These are phyloP conservation scores for Willisornis vidua DNA, from an alignment of 2,113 vertebrate species.

Conservation along the genomic window DNA sequence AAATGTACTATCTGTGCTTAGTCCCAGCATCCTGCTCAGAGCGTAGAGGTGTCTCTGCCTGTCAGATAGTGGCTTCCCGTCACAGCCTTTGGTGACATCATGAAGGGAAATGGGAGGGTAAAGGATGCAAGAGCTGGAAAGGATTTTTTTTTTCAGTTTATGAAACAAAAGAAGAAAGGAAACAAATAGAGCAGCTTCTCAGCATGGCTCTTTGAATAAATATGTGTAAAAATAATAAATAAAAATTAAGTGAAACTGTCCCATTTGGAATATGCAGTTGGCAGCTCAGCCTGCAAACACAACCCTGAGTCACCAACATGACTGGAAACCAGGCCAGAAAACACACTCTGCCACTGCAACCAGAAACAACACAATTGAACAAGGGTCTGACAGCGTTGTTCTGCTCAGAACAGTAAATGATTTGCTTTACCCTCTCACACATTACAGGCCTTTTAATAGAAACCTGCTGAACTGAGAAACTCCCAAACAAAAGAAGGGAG, in stretches of 20 bases:
- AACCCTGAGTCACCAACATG: constrained; percentile 33
- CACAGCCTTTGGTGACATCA: constrained; percentile 60
- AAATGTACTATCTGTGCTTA: constrained; percentile 24
- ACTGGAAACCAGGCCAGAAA: constrained; percentile 45
- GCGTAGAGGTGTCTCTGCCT: constrained; percentile 53
- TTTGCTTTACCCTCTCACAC: background rate
- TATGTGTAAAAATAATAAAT: constrained; percentile 50
- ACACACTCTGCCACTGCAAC: constrained; percentile 13
- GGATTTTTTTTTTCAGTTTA: constrained; percentile 59
- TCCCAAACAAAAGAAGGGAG: background rate
- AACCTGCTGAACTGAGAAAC: background rate
- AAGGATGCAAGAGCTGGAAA: constrained; percentile 58
- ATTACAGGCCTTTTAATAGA: background rate
- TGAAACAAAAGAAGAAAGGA: constrained; percentile 67
- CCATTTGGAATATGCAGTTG: constrained; percentile 31
- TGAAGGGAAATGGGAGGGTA: constrained; percentile 66
- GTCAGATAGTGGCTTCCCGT: constrained; percentile 60
- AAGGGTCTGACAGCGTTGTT: background rate
- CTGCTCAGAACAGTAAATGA: background rate
- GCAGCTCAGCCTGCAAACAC: constrained; percentile 45
- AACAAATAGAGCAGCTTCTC: constrained; percentile 58
- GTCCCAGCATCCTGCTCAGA: constrained; percentile 57
- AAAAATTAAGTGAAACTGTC: constrained; percentile 20
- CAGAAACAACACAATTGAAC: background rate
- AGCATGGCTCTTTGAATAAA: constrained; percentile 53